phyloP scores from a whole-genome alignment of 1,140 invertebrate species.

The Portunus trituberculatus region DNA sequence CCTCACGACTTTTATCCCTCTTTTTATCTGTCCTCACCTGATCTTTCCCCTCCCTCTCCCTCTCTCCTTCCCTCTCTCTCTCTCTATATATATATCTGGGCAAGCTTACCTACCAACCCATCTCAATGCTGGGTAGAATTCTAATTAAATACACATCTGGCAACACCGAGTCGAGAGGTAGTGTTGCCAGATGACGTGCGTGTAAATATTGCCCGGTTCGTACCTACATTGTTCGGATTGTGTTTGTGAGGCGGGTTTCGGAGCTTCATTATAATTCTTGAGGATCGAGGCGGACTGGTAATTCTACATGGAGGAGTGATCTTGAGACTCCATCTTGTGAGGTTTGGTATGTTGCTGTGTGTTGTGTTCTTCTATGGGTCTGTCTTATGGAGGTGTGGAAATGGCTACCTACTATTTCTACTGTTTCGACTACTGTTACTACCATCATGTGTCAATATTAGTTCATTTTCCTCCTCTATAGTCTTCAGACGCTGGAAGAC shows the following conservation, averaged over 20 bases:
- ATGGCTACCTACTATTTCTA: background rate
- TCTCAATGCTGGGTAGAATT: conserved; percentile 46
- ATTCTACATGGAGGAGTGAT: background rate
- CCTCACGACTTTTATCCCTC: background rate
- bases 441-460: no score
- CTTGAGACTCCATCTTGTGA: background rate
- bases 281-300: background rate
- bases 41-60: background rate
- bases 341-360: no score
- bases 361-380: no score
- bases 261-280: conserved; percentile 54
- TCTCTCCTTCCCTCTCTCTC: background rate
- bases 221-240: background rate
- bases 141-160: conserved; percentile 50
- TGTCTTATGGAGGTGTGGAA: no score
- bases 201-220: conserved; percentile 36
- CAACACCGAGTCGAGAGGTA: conserved; percentile 29
- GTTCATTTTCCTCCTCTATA: no score
- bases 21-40: background rate
- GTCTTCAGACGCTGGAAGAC: no score
- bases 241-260: background rate
- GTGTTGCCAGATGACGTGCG: conserved; percentile 44
- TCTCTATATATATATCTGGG: background rate
- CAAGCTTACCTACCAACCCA: background rate
- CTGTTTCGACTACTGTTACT: no score